These are phyloP conservation scores for Phrynocephalus vlangalii DNA, from an alignment of 2,797 vertebrate species.

Conservation along the genomic window DNA sequence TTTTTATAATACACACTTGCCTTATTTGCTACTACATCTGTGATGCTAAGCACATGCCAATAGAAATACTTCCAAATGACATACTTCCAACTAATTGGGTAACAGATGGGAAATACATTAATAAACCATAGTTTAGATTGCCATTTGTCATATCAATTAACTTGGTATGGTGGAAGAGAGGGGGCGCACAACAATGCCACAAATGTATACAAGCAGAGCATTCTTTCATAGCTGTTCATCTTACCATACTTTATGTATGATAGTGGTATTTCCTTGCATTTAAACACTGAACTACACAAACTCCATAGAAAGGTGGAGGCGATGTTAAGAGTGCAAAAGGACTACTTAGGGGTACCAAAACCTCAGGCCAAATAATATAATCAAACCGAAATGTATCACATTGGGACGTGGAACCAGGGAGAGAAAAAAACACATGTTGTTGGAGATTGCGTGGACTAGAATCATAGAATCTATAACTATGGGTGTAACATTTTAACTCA, in stretches of 20 bases:
- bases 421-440: no score
- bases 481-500: neutral
- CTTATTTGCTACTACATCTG: neutral
- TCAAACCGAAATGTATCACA: neutral
- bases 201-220: neutral
- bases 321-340: neutral
- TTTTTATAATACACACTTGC: neutral
- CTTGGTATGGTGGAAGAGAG: neutral
- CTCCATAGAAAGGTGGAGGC: neutral
- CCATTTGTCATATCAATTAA: slow-evolving; percentile 20
- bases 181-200: neutral
- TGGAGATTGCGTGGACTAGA: neutral
- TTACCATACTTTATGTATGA: neutral
- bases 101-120: neutral
- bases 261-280: neutral
- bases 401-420: no score
- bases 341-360: neutral
- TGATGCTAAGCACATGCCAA: neutral
- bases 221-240: neutral
- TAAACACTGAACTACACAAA: neutral
- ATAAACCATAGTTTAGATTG: slow-evolving; percentile 15
- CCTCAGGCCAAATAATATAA: no score
- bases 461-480: neutral
- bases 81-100: neutral
- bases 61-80: neutral